phyloP scores from a whole-genome alignment of 1,140 invertebrate genomes.

The Polypedilum vanderplanki region DNA sequence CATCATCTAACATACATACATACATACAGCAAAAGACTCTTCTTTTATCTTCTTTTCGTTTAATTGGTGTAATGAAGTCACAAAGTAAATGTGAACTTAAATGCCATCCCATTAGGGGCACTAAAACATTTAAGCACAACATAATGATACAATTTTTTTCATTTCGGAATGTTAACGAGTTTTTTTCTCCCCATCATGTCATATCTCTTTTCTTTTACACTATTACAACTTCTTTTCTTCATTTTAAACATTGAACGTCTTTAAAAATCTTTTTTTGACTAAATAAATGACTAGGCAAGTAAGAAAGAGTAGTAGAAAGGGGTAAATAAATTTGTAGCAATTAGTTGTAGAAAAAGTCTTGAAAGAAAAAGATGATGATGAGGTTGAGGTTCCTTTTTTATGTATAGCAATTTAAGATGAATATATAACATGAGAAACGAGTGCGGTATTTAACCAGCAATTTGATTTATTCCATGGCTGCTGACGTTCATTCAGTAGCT shows the following conservation, averaged over 20 bases:
- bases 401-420: constrained; percentile 5
- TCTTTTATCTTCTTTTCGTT: background rate
- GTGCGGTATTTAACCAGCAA: background rate
- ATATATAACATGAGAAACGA: background rate
- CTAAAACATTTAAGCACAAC: constrained; percentile 5
- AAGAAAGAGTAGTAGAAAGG: background rate
- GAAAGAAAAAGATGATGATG: background rate
- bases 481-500: too few relatives aligned
- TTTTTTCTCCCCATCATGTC: background rate
- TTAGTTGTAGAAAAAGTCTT: background rate
- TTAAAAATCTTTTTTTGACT: too few relatives aligned
- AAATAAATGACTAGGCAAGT: too few relatives aligned
- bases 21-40: too few relatives aligned
- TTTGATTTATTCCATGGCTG: background rate
- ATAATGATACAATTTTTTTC: background rate
- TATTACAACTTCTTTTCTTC: too few relatives aligned
- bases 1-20: background rate
- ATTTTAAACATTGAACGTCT: too few relatives aligned
- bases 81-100: constrained; percentile 26
- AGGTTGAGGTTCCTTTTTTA: background rate
- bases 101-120: constrained; percentile 11
- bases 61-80: constrained; percentile 24
- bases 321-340: constrained; percentile 26
- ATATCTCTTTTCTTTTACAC: too few relatives aligned
- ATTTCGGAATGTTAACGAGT: constrained; percentile 11